These are phyloP conservation scores for Onchidella celtica DNA, from an alignment of 2,888 invertebrate genomes.

Conservation along the genomic window DNA sequence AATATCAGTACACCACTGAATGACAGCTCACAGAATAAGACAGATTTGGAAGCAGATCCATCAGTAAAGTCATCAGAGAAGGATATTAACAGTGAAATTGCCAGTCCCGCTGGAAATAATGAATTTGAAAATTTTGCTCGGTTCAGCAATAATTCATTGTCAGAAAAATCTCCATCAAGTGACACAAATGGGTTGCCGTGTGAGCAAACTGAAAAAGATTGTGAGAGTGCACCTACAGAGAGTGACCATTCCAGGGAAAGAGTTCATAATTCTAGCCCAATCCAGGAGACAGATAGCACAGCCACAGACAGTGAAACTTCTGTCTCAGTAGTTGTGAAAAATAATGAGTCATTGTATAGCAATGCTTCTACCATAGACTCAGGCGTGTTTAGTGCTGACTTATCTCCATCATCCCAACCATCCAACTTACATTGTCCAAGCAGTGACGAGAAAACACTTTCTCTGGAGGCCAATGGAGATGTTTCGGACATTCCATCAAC, in stretches of 20 bases:
- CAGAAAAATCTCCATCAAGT: neutral
- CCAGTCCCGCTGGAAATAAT: neutral
- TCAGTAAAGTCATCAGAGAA: neutral
- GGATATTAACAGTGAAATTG: neutral
- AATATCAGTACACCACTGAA: neutral
- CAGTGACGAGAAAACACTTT: no score
- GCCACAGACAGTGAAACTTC: neutral
- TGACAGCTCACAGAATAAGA: neutral
- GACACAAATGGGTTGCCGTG: neutral
- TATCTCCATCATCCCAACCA: conserved; percentile 59
- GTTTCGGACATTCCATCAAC: no score
- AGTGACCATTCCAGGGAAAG: neutral
- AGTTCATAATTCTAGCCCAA: neutral
- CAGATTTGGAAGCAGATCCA: neutral
- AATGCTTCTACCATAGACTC: conserved; percentile 62
- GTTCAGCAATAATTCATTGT: neutral
- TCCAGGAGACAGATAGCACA: neutral
- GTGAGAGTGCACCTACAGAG: neutral
- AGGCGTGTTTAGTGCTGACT: conserved; percentile 69
- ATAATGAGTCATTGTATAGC: conserved; percentile 39
- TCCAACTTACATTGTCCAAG: neutral
- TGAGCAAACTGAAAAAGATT: neutral
- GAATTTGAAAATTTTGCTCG: conserved; percentile 34
- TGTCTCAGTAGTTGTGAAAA: conserved; percentile 7
- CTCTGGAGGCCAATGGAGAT: no score